Evolutionary conservation across 2,888 invertebrate genomes (phyloP).

Genomic region (Tuberolachnus salignus): DNA sequence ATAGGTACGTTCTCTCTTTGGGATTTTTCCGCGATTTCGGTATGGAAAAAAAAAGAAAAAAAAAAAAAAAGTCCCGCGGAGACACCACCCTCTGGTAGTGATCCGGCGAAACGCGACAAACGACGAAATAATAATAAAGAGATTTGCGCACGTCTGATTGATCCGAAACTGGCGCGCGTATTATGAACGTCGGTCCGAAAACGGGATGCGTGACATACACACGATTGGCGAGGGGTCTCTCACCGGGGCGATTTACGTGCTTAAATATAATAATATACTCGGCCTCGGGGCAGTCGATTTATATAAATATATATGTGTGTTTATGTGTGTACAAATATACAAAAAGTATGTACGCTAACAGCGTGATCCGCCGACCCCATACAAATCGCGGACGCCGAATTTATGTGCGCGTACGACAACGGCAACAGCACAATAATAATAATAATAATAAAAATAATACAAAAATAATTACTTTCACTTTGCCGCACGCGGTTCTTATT

Average conservation of each 20-base stretch:
- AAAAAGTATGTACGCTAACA: too few relatives aligned
- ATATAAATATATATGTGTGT: neutral
- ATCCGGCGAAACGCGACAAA: too few relatives aligned
- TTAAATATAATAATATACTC: neutral
- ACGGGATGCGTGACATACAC: neutral
- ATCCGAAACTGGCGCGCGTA: neutral
- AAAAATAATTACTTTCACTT: conserved; percentile 47
- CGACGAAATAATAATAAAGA: neutral
- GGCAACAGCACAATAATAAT: neutral
- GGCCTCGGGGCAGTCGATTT: conserved; percentile 10
- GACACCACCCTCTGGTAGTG: neutral
- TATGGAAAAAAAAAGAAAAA: conserved; percentile 29
- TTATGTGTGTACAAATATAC: too few relatives aligned
- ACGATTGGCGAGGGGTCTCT: neutral
- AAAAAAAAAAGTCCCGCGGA: conserved; percentile 35
- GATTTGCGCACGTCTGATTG: conserved; percentile 5
- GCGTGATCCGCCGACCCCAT: too few relatives aligned
- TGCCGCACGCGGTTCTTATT: conserved; percentile 23
- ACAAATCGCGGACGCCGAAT: too few relatives aligned
- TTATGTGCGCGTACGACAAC: neutral
- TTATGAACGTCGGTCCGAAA: neutral
- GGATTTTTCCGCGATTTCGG: conserved; percentile 38
- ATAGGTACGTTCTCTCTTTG: neutral
- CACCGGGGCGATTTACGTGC: neutral
- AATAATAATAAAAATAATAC: neutral